Percentiles rank a stretch among this genome's conserved stretches.
phyloP scores from a whole-genome alignment of 1,140 invertebrate genomes.

The Heliconius eleuchia region DNA sequence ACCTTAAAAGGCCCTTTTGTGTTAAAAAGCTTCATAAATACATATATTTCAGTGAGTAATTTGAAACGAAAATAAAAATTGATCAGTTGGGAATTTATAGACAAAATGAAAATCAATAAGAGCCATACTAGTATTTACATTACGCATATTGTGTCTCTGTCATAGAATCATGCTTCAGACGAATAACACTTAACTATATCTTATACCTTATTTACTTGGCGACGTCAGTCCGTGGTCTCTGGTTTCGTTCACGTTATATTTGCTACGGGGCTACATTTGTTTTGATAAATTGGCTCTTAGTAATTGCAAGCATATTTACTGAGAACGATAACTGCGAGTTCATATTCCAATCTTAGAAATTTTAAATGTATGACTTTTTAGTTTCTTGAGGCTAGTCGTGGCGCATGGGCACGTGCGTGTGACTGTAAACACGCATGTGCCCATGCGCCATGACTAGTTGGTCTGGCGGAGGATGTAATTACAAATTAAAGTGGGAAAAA shows the following conservation, averaged over 20 bases:
- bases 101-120: constrained; percentile 7
- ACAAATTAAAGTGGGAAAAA: too few relatives aligned
- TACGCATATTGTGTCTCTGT: background rate
- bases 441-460: too few relatives aligned
- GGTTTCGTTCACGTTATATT: background rate
- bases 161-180: background rate
- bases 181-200: background rate
- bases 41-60: background rate
- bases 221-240: background rate
- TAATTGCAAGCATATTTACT: background rate
- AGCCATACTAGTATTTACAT: background rate
- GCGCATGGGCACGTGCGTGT: too few relatives aligned
- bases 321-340: too few relatives aligned
- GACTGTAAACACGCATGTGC: too few relatives aligned
- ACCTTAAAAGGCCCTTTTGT: background rate
- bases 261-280: too few relatives aligned
- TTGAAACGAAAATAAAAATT: background rate
- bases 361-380: too few relatives aligned
- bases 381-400: too few relatives aligned
- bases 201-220: background rate
- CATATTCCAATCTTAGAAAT: too few relatives aligned
- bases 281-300: background rate
- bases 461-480: too few relatives aligned
- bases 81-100: background rate
- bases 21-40: background rate